phyloP scores from a whole-genome alignment of 2,113 vertebrate species.

The Mustela lutreola region DNA sequence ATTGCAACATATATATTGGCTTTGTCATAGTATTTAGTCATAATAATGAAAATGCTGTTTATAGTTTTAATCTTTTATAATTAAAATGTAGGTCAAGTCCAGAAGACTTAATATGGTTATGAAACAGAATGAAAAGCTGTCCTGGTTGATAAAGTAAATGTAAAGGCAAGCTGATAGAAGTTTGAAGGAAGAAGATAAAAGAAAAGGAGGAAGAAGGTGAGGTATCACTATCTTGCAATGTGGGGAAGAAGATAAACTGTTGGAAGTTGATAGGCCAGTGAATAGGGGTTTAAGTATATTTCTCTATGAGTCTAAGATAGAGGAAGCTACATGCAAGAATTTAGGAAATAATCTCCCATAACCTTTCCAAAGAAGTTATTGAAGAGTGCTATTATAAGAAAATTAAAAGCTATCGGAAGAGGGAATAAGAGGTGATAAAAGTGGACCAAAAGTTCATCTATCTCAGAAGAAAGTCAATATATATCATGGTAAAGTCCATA shows the following conservation, averaged over 20 bases:
- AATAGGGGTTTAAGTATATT: neutral
- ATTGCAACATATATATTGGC: neutral
- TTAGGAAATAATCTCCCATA: neutral
- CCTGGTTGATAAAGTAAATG: neutral
- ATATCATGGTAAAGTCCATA: neutral
- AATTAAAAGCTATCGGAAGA: neutral
- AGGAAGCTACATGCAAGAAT: neutral
- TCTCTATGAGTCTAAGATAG: neutral
- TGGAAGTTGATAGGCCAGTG: neutral
- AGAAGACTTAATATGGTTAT: neutral
- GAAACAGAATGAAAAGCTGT: neutral
- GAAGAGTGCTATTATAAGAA: neutral
- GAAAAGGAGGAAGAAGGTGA: neutral
- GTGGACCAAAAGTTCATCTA: neutral
- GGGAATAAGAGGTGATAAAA: neutral
- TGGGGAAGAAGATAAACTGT: neutral
- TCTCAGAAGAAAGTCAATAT: neutral
- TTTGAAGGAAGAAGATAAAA: neutral
- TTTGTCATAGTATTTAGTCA: neutral
- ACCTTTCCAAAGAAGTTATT: neutral
- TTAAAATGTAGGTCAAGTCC: neutral
- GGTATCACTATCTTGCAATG: neutral
- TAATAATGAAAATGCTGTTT: neutral
- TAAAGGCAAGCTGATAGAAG: neutral
- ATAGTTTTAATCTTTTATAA: constrained; percentile 1